These are phyloP conservation scores for Agonopterix heracliana DNA, from an alignment of 2,888 invertebrate species.

Conservation along the genomic window DNA sequence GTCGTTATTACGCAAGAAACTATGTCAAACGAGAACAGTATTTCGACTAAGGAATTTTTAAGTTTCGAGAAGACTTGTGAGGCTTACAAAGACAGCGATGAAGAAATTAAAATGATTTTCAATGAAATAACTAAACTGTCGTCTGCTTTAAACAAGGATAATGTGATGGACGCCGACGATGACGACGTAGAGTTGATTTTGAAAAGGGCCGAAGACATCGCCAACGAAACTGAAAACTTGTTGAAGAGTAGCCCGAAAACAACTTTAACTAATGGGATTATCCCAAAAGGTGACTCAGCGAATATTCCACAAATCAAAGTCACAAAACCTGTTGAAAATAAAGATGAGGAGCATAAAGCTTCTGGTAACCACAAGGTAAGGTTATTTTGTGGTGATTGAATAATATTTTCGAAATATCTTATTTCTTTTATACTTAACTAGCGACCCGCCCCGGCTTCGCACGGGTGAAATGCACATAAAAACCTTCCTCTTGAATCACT, in stretches of 20 bases:
- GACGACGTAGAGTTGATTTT: constrained; percentile 65
- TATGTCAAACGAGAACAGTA: constrained; percentile 55
- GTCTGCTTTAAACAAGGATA: constrained; percentile 34
- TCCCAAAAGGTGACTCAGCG: constrained; percentile 19
- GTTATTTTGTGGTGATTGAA: neutral
- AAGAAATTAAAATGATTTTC: constrained; percentile 81
- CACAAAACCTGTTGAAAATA: constrained; percentile 44
- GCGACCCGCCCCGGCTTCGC: too few relatives aligned
- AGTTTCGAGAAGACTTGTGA: constrained; percentile 60
- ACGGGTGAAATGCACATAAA: too few relatives aligned
- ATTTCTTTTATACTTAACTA: too few relatives aligned
- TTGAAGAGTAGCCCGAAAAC: constrained; percentile 48
- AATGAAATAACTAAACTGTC: constrained; percentile 80
- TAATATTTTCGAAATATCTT: too few relatives aligned
- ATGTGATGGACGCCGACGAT: constrained; percentile 41
- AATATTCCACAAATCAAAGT: constrained; percentile 60
- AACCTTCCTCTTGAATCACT: too few relatives aligned
- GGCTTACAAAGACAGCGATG: constrained; percentile 63
- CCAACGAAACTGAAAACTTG: constrained; percentile 54
- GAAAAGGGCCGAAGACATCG: constrained; percentile 61
- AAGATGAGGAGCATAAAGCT: constrained; percentile 25
- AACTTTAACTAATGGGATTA: constrained; percentile 18
- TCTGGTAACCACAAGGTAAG: constrained; percentile 38
- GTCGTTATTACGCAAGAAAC: constrained; percentile 28
- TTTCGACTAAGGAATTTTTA: constrained; percentile 61